Conservation (phyloP, 1,140 invertebrate species). For the Ganaspis sp. region DNA sequence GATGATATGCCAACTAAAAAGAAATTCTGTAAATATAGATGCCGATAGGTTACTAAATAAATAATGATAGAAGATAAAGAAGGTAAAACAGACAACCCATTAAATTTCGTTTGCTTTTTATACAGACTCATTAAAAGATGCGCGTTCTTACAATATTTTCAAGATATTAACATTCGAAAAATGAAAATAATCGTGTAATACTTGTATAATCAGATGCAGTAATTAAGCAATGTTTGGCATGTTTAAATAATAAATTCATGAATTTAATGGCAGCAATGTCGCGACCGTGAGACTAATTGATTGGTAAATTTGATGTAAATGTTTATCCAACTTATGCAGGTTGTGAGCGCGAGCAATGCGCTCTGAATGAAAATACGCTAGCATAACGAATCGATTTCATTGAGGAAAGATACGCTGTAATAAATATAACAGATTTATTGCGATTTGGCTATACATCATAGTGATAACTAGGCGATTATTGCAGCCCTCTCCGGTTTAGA, state of each 20-base stretch:
- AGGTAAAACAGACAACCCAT: too few species aligned
- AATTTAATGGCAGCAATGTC: not conserved
- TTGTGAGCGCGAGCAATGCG: not conserved
- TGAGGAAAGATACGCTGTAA: constrained; percentile 7
- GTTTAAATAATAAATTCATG: not conserved
- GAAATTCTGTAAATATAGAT: too few species aligned
- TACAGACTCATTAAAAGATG: too few species aligned
- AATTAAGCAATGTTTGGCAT: not conserved
- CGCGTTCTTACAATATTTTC: too few species aligned
- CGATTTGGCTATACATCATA: constrained; percentile 13
- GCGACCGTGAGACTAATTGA: constrained; percentile 4
- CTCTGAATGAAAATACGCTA: not conserved
- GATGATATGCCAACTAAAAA: too few species aligned
- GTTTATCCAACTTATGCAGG: not conserved
- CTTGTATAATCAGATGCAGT: not conserved
- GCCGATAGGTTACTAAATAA: too few species aligned
- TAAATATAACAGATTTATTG: constrained; percentile 27
- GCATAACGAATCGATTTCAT: constrained; percentile 22
- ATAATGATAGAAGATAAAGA: too few species aligned
- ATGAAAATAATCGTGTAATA: too few species aligned
- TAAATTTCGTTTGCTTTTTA: too few species aligned
- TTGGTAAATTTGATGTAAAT: not conserved
- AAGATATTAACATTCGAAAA: too few species aligned
- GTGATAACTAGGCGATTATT: constrained; percentile 28
- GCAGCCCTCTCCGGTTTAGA: not conserved